Conservation (phyloP, 2,113 vertebrate species). For the Neogobius melanostomus region DNA sequence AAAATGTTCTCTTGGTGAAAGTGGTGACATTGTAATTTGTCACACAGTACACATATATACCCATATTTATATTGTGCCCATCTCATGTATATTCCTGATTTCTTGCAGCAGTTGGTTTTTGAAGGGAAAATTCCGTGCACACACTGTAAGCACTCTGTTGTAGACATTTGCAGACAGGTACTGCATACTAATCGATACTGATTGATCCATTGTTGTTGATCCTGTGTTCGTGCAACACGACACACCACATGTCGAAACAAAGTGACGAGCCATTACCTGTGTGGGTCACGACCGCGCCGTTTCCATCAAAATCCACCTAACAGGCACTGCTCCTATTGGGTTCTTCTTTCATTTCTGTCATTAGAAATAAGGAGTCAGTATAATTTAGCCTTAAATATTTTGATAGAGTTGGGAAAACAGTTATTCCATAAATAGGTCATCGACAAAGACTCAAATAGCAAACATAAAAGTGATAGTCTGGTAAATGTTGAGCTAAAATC, state of each 20-base stretch:
- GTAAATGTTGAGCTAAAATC: neutral
- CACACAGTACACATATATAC: too few relatives aligned
- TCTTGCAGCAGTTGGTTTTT: neutral
- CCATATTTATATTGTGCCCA: neutral
- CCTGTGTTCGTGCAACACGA: neutral
- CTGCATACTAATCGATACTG: constrained; percentile 21
- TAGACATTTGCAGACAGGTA: neutral
- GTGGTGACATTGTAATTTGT: too few relatives aligned
- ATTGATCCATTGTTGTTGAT: constrained; percentile 7
- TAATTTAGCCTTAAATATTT: too few relatives aligned
- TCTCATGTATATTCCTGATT: neutral
- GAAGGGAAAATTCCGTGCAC: neutral
- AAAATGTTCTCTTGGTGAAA: too few relatives aligned
- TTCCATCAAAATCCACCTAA: neutral
- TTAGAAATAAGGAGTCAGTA: too few relatives aligned
- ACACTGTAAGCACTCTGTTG: neutral
- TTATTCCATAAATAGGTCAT: too few relatives aligned
- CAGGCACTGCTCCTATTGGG: neutral
- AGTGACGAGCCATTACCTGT: constrained; percentile 10
- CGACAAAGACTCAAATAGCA: too few relatives aligned
- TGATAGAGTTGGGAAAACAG: too few relatives aligned
- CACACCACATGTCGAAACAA: neutral
- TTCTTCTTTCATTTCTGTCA: too few relatives aligned
- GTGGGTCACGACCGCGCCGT: neutral
- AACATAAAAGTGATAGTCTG: too few relatives aligned